phyloP scores from a whole-genome alignment of 2,113 vertebrate genomes.

The Pelmatolapia mariae region DNA sequence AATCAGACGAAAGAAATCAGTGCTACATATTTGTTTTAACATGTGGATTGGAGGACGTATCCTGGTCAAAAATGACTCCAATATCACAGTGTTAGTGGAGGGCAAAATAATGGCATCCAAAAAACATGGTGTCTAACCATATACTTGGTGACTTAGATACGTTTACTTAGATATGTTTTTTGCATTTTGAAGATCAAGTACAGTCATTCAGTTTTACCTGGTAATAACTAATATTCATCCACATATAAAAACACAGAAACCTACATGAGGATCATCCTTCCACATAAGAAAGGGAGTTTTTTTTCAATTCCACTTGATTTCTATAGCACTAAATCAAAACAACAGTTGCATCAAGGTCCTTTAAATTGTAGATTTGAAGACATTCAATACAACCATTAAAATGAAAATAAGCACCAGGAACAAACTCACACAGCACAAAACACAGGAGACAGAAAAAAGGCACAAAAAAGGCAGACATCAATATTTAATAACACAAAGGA shows the following conservation, averaged over 20 bases:
- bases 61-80: background rate
- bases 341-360: background rate
- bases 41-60: background rate
- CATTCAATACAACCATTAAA: background rate
- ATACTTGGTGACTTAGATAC: too few relatives aligned
- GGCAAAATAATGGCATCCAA: too few relatives aligned
- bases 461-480: background rate
- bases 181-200: too few relatives aligned
- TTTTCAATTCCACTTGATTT: background rate
- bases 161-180: too few relatives aligned
- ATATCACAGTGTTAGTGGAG: background rate
- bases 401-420: background rate
- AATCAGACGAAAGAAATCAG: background rate
- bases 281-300: fast-evolving
- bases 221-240: background rate
- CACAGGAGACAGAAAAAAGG: background rate
- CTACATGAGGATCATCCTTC: background rate
- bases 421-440: background rate
- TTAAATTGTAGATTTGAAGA: background rate
- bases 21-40: background rate
- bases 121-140: too few relatives aligned
- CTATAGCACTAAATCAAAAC: fast-evolving
- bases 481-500: background rate
- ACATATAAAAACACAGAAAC: fast-evolving
- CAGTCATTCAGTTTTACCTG: too few relatives aligned